Percentiles rank a stretch among this genome's conserved stretches.
Conservation (phyloP, 2,113 vertebrate species). For the Oreochromis niloticus region DNA sequence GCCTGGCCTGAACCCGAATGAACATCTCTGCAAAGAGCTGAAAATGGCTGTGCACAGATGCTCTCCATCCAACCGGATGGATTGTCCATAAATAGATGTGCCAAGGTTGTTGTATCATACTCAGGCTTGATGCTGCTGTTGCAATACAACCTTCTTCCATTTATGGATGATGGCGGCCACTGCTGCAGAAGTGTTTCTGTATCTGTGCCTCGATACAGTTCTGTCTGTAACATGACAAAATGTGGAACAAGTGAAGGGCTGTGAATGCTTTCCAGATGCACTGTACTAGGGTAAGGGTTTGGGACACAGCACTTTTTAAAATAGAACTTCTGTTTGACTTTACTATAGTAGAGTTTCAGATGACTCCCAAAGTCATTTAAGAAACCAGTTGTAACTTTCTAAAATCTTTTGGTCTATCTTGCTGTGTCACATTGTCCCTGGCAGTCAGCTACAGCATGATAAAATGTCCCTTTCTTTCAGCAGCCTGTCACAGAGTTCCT, state of each 20-base stretch:
- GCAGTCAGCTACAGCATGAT: not conserved
- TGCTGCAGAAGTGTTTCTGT: not conserved
- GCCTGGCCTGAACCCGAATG: not conserved
- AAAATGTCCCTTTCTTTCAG: not conserved
- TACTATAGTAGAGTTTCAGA: not conserved
- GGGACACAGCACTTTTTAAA: not conserved
- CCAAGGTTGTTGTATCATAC: not conserved
- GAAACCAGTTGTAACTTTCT: not conserved
- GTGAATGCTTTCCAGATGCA: not conserved
- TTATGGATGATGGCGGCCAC: not conserved
- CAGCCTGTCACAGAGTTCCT: slow-evolving; percentile 16
- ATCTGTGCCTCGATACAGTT: not conserved
- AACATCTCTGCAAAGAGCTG: not conserved
- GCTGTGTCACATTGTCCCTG: not conserved
- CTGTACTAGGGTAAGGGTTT: not conserved
- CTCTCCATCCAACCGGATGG: not conserved
- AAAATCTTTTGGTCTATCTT: not conserved
- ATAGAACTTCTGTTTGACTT: not conserved
- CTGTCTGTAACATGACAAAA: not conserved
- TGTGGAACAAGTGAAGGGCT: not conserved
- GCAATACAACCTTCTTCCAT: not conserved
- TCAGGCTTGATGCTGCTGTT: not conserved
- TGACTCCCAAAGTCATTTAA: not conserved
- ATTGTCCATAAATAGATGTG: not conserved
- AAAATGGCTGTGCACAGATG: not conserved